Evolutionary conservation across 2,797 vertebrate genomes (phyloP).

Genomic region (Sylvia borin): DNA sequence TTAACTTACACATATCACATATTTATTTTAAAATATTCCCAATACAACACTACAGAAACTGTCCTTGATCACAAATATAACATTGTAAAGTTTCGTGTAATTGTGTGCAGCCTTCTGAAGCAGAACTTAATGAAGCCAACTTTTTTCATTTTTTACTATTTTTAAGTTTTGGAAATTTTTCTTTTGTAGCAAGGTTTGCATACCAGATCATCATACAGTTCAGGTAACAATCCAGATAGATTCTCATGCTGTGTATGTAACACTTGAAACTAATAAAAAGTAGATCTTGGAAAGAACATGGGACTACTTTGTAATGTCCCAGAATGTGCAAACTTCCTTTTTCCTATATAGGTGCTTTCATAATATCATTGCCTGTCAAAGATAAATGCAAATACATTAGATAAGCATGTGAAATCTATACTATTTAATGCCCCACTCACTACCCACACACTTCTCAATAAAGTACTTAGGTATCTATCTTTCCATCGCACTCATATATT

Average conservation of each 20-base stretch:
- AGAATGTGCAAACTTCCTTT: neutral
- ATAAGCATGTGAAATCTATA: neutral
- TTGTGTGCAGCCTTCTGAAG: neutral
- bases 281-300: neutral
- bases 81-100: neutral
- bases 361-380: neutral
- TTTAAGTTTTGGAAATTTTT: neutral
- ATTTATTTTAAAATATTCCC: neutral
- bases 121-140: neutral
- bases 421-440: neutral
- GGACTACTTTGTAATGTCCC: neutral
- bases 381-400: neutral
- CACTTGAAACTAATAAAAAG: neutral
- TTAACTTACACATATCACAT: neutral
- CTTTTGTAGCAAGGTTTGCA: neutral
- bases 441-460: neutral
- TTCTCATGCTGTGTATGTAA: neutral
- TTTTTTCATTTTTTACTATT: neutral
- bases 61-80: neutral
- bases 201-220: neutral
- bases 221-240: neutral
- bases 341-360: neutral
- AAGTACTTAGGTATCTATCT: neutral
- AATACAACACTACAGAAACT: neutral
- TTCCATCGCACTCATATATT: neutral